These are phyloP conservation scores for Phenganax subtilis DNA, from an alignment of 92 coral and sea anemone species.

Conservation along the genomic window DNA sequence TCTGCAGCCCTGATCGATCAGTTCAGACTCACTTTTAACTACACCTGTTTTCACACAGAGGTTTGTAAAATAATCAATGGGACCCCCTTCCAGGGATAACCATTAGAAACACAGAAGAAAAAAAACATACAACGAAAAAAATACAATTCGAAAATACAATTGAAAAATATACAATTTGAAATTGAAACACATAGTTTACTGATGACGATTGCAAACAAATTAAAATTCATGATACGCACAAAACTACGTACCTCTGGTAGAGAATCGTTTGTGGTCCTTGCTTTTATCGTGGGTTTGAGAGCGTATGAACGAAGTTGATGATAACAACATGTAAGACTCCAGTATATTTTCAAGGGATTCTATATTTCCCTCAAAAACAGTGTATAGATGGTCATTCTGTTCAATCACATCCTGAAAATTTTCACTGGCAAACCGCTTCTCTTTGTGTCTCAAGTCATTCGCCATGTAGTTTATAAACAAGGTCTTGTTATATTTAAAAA, in stretches of 20 bases:
- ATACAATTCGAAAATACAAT: background rate
- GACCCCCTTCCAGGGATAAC: background rate
- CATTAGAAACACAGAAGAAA: background rate
- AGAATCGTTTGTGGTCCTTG: background rate
- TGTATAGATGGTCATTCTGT: background rate
- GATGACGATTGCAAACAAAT: background rate
- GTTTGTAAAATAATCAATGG: too few relatives aligned
- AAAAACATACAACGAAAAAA: background rate
- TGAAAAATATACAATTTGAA: background rate
- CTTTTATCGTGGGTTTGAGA: constrained; percentile 1
- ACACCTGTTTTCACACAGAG: too few relatives aligned
- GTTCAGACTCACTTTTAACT: too few relatives aligned
- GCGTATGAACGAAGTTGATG: background rate
- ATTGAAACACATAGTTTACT: background rate
- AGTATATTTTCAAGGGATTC: background rate
- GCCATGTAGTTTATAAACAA: background rate
- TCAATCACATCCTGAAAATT: background rate
- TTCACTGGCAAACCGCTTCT: background rate
- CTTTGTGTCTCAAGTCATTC: background rate
- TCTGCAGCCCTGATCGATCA: too few relatives aligned
- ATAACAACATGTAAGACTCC: background rate
- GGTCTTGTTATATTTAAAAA: too few relatives aligned
- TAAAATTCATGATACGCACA: background rate
- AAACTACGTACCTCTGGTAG: background rate
- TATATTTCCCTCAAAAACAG: background rate